Base-by-base conservation (phyloP, 2,797 vertebrate genomes). In the Mareca strepera region DNA sequence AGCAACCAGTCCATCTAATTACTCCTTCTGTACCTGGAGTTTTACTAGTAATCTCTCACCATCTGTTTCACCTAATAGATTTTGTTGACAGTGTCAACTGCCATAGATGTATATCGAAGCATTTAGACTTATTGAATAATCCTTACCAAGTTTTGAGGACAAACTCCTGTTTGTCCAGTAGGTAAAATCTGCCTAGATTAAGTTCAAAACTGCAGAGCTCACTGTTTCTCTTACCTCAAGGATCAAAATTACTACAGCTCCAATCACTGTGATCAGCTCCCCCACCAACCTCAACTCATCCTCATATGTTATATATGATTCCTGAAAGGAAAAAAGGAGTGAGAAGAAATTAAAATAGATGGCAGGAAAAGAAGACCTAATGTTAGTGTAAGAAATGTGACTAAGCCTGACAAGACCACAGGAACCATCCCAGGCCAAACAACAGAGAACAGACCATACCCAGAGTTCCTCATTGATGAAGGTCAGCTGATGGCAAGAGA, bases 191-290 rank as follows among this genome's bases (percentile, higher is more conserved):
- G 33, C 39, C 41, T 44, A 50, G 56, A 86, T 46, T 59, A 82
- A 86, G 58, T 33, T 43, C 1, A 2, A 37, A 66, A 50, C 43
- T 86, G 3, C 18, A 21, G 3, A 53, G 21, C 8, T 74, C 26
- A 37, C 29, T n/a, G 15, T 41, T 74, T 44, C 28, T 66, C 96
- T 98, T 92, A 99, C 99, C 99, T 99, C 99, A 43, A 99, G 95
- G 29, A 99, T 58, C 77, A 99, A 97, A 95, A 99, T 99, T 73
- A 98, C 93, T 62, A 99, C 72, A 63, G 99, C 99, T 93, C 99
- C 99, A 48, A 98, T 92, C 63, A 99, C 67, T 8, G 99, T 99
- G 97, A 99, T 98, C 88, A 99, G 95, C 95, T 99, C 99, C 31
- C 99, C 99, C 5, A 97, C 98, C 76, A 99, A 96, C 58, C 99